A percentile compares a stretch with the other conserved stretches of the same genome.
Evolutionary conservation across 2,888 invertebrate species (phyloP).

Genomic region (Craniophora ligustri): DNA sequence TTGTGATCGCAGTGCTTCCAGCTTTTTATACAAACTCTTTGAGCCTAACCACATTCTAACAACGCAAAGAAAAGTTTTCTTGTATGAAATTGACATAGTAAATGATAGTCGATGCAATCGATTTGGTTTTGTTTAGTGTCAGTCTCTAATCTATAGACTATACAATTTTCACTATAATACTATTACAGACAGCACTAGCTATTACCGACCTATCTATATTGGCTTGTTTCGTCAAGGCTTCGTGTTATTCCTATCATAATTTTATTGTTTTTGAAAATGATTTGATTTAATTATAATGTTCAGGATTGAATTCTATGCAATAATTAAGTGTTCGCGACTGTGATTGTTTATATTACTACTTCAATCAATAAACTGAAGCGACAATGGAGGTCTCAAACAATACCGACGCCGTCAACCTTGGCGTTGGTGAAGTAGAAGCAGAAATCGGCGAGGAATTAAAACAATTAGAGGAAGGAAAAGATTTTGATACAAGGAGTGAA

Average conservation of each 20-base stretch:
- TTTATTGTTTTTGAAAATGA: constrained; percentile 27
- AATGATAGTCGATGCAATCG: no score
- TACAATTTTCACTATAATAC: no score
- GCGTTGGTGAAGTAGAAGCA: constrained; percentile 90
- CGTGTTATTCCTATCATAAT: constrained; percentile 21
- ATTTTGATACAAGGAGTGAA: constrained; percentile 96
- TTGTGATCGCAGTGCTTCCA: no score
- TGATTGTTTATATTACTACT: constrained; percentile 13
- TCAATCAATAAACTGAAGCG: constrained; percentile 39
- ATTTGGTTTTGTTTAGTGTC: no score
- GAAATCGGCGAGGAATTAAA: constrained; percentile 95
- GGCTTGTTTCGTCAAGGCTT: constrained; percentile 19
- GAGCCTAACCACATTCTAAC: no score
- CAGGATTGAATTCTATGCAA: constrained; percentile 22
- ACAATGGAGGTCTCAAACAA: constrained; percentile 87
- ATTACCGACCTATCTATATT: no score
- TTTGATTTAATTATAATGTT: constrained; percentile 16
- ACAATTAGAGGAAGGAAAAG: constrained; percentile 91
- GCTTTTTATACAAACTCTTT: no score
- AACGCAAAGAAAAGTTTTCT: no score
- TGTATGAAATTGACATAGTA: no score
- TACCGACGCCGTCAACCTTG: constrained; percentile 90
- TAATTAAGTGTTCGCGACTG: constrained; percentile 16
- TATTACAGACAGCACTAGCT: no score
- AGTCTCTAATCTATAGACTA: no score